These are phyloP conservation scores for Athene cunicularia DNA, from an alignment of 2,113 vertebrate species.

Conservation along the genomic window DNA sequence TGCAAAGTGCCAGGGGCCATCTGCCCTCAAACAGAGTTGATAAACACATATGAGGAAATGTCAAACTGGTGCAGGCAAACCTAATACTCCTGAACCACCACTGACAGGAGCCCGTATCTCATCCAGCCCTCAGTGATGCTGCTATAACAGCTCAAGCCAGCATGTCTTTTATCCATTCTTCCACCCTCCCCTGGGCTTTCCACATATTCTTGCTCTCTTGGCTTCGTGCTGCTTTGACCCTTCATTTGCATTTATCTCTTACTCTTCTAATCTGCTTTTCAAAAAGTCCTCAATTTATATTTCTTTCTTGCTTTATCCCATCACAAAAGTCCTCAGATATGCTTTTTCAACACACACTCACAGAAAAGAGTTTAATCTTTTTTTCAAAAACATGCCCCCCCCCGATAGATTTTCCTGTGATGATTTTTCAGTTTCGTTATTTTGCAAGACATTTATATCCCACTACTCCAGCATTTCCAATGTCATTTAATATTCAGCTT, in stretches of 20 bases:
- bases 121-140: not conserved
- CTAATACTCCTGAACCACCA: not conserved
- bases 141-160: not conserved
- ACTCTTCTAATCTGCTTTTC: constrained; percentile 33
- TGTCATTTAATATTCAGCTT: not conserved
- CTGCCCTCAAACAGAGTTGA: constrained; percentile 2
- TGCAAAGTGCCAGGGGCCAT: not conserved
- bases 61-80: not conserved
- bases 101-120: constrained; percentile 3
- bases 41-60: constrained; percentile 3
- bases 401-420: not conserved
- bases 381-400: not conserved
- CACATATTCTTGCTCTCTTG: not conserved
- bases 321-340: not conserved
- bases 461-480: not conserved
- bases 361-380: not conserved
- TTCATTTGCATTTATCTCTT: constrained; percentile 31
- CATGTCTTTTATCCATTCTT: constrained; percentile 17
- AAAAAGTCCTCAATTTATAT: constrained; percentile 15
- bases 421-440: not conserved
- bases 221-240: not conserved
- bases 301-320: constrained; percentile 25
- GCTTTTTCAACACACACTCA: not conserved
- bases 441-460: not conserved
- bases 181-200: constrained; percentile 3